Conservation (phyloP, 2,888 invertebrate species). For the Rambutsinella grinnellia region DNA sequence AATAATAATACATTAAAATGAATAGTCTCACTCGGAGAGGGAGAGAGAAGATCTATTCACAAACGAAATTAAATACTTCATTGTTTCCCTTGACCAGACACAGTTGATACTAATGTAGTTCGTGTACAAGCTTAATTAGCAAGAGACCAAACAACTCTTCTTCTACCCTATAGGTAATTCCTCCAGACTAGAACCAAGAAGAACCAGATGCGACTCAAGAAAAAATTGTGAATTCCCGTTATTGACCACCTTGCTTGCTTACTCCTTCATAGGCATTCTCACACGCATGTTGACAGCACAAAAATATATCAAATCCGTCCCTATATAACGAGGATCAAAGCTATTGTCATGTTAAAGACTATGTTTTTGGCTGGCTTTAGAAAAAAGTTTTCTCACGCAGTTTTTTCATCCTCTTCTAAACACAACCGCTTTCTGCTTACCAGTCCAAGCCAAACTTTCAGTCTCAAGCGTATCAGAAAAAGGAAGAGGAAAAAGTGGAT, state of each 20-base stretch:
- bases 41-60: not conserved
- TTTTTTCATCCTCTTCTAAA: conserved; percentile 17
- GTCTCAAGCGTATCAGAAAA: too few relatives aligned
- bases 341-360: conserved; percentile 1
- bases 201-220: not conserved
- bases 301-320: conserved; percentile 2
- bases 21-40: not conserved
- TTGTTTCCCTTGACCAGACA: not conserved
- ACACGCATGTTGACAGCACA: not conserved
- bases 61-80: not conserved
- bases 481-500: too few relatives aligned
- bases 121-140: not conserved
- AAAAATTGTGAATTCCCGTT: conserved; percentile 11
- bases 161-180: not conserved
- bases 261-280: not conserved
- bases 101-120: not conserved
- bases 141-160: not conserved
- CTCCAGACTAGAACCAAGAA: not conserved
- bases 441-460: too few relatives aligned
- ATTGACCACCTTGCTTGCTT: conserved; percentile 34
- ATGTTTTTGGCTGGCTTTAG: not conserved
- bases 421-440: too few relatives aligned
- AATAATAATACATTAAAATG: not conserved
- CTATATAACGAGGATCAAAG: too few relatives aligned
- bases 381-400: conserved; percentile 46